Conservation (phyloP, 1,140 invertebrate genomes). For the Papilio machaon region DNA sequence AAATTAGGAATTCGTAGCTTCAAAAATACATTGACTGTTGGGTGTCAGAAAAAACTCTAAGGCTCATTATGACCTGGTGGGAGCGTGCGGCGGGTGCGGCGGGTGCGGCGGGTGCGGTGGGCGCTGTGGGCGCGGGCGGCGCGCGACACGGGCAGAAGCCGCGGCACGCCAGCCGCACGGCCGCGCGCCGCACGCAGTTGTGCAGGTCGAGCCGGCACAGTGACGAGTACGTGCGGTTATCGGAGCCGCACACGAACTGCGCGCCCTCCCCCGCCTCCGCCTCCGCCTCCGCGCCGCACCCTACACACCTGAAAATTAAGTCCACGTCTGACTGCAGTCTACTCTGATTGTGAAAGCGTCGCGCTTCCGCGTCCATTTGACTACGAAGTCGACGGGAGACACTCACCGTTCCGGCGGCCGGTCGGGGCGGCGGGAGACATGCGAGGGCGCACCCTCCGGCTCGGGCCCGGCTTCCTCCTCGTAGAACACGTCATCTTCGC, state of each 20-base stretch:
- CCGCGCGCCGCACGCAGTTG: constrained; percentile 92
- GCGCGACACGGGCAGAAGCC: constrained; percentile 92
- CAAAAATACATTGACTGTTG: no score
- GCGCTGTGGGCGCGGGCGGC: constrained; percentile 84
- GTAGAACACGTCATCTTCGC: constrained; percentile 72
- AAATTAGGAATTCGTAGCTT: no score
- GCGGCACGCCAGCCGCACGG: constrained; percentile 90
- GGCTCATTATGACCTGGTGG: constrained; percentile 21
- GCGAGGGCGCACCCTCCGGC: constrained; percentile 22
- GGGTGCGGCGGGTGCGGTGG: constrained; percentile 85
- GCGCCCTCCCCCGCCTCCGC: constrained; percentile 89
- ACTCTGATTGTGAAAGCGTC: background rate
- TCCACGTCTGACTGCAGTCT: background rate
- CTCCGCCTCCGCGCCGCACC: constrained; percentile 76
- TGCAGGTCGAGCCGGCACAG: constrained; percentile 94
- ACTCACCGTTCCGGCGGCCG: constrained; percentile 39
- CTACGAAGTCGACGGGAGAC: background rate
- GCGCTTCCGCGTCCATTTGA: background rate
- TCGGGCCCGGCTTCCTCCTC: constrained; percentile 44
- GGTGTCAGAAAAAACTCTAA: background rate
- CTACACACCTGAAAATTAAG: background rate
- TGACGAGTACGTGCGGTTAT: constrained; percentile 96
- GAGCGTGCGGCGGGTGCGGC: constrained; percentile 31
- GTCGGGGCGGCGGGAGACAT: constrained; percentile 38
- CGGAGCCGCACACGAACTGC: constrained; percentile 92